These are phyloP conservation scores for Coryphaenoides rupestris DNA, from an alignment of 2,113 vertebrate species.

Conservation along the genomic window DNA sequence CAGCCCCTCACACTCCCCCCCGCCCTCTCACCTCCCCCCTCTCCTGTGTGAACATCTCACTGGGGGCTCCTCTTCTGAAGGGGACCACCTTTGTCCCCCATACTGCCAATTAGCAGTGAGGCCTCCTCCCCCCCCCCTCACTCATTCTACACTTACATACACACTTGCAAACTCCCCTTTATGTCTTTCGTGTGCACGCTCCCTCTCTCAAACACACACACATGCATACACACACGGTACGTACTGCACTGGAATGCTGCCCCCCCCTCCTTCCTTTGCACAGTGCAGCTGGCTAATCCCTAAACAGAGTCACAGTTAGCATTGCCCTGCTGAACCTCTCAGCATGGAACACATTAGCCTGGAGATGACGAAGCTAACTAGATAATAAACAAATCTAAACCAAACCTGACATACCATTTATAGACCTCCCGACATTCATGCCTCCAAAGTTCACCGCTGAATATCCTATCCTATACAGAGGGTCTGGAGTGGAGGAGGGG, in stretches of 20 bases:
- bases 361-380: neutral
- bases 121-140: slow-evolving; percentile 66
- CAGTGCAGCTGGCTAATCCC: slow-evolving; percentile 66
- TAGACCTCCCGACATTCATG: neutral
- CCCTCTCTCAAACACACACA: slow-evolving; percentile 12
- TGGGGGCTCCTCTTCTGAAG: slow-evolving; percentile 72
- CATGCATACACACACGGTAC: slow-evolving; percentile 44
- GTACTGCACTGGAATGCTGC: slow-evolving; percentile 61
- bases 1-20: too few species aligned
- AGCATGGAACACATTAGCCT: neutral
- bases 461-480: neutral
- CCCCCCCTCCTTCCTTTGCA: slow-evolving; percentile 43
- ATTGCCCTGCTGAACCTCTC: slow-evolving; percentile 28
- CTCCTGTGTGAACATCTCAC: too few species aligned
- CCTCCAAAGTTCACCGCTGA: neutral
- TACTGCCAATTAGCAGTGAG: slow-evolving; percentile 80
- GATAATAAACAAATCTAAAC: neutral
- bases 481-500: neutral
- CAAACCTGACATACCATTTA: neutral
- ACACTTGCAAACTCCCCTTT: slow-evolving; percentile 54
- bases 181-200: slow-evolving; percentile 31
- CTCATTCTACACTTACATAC: slow-evolving; percentile 62
- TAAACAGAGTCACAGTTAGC: slow-evolving; percentile 36
- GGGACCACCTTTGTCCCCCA: slow-evolving; percentile 80
- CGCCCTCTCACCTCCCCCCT: slow-evolving; percentile 46